phyloP scores from a whole-genome alignment of 2,113 vertebrate genomes.

The Turnix velox region DNA sequence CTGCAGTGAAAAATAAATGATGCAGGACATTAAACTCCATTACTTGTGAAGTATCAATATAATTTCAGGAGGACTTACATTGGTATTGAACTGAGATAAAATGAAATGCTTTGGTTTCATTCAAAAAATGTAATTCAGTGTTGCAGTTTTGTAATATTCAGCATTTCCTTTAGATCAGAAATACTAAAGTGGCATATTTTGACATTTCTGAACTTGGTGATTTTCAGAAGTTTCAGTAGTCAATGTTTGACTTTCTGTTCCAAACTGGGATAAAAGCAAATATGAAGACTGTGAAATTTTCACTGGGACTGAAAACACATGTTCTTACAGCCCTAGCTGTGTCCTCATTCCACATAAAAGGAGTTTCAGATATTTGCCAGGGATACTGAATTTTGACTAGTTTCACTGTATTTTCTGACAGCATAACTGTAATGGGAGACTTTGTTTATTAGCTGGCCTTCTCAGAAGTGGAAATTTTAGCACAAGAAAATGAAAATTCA shows the following conservation, averaged over 20 bases:
- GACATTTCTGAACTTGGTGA: slow-evolving; percentile 48
- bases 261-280: slow-evolving; percentile 48
- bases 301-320: slow-evolving; percentile 54
- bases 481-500: slow-evolving; percentile 14
- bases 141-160: slow-evolving; percentile 33
- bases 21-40: not conserved
- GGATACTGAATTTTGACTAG: slow-evolving; percentile 6
- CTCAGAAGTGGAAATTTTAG: not conserved
- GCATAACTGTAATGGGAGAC: not conserved
- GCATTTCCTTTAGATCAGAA: slow-evolving; percentile 47
- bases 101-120: slow-evolving; percentile 7
- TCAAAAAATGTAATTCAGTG: not conserved
- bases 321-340: slow-evolving; percentile 18
- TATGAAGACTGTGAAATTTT: slow-evolving; percentile 52
- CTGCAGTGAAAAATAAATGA: not conserved
- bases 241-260: slow-evolving; percentile 20
- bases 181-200: slow-evolving; percentile 31
- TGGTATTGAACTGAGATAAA: not conserved
- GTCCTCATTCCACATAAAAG: slow-evolving; percentile 30
- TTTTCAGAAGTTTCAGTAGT: slow-evolving; percentile 55
- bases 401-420: not conserved
- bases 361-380: slow-evolving; percentile 25
- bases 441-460: slow-evolving; percentile 10
- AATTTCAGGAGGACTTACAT: not conserved
- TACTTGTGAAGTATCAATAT: not conserved